Evolutionary conservation across 2,113 vertebrate species (phyloP), one percentile per base, ranked within the genome.

Genomic region (Campylomormyrus numenius): DNA sequence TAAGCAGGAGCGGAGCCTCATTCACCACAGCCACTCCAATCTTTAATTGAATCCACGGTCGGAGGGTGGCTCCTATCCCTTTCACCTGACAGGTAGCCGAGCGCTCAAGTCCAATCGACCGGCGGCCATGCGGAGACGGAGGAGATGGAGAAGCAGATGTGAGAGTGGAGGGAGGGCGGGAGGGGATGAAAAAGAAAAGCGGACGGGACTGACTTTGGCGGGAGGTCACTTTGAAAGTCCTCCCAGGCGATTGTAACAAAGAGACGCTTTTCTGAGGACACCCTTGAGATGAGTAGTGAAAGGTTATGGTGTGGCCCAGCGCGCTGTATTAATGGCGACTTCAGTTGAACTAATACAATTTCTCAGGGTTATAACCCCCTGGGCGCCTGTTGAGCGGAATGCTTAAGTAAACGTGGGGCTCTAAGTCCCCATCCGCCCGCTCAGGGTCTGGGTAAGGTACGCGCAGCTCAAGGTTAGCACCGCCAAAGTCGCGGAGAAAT

Each of bases 401-500:
- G 70, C 74, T 88, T 89, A 90, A 91, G 86, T 90, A 91, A 88
- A 88, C 89, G 91, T 88, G 77, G 24, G 52, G 42, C 74, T 88
- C 80, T 35, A 21, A 35, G 24, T 86, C 87, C 89, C 52, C 53
- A 27, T 56, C 17, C 62, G n/a, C n/a, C 19, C 7, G n/a, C 66
- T 39, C 42, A 35, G 27, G 80, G 83, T 17, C 80, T 50, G 83
- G 58, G 88, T 84, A 48, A 89, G 35, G 91, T 90, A 89, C 87
- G 85, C 91, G 88, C 56, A 66, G 89, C 90, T 91, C 93, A 93
- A 93, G 92, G 93, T 93, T 92, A 90, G 91, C 88, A 83, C 21
- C 49, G 87, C 88, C 66, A 85, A 58, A 91, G 90, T 53, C 90
- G 88, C 90, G 91, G 88, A 90, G 91, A 90, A 93, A 92, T 84